Base-by-base conservation (phyloP, 2,888 invertebrate genomes). In the Iselma pallidipennis region DNA sequence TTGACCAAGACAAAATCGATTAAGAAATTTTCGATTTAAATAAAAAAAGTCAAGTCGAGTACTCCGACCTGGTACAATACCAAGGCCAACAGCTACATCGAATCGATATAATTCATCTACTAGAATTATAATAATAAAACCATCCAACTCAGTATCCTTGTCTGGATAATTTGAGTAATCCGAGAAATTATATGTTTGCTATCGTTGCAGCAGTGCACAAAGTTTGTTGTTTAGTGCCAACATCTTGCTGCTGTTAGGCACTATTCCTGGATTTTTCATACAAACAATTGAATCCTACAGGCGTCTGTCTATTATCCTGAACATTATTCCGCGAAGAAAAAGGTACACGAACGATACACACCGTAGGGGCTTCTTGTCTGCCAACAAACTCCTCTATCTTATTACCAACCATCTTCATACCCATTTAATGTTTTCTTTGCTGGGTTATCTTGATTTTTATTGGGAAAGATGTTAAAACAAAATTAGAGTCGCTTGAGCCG, bases 281-380 rank as follows among this genome's bases (percentile, higher is more conserved):
- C 21, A 45, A 45, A 45, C 45, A 45, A 45, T 45, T 45, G 45
- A 45, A 45, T 45, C 45, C 45, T 45, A 12, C 9, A 45, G 45
- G 45, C 45, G 21, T 21, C 21, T 45, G 45, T 21, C 45, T 21
- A 45, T 45, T 45, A 45, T 45, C 16, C 37, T 33, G 14, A 14
- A 33, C 33, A 33, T 33, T 6, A 25, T 4, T 25, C 25, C 6
- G 25, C 3, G n/a, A n/a, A n/a, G n/a, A n/a, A n/a, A n/a, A n/a
- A n/a, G n/a, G n/a, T 4, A 25, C 25, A 4, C 6, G 25, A 25
- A 6, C 6, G 25, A n/a, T 25, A 25, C 4, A 25, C 6, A 25
- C 25, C 25, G 25, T 25, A 25, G 25, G 25, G 25, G 25, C 6
- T 25, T 25, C 25, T 25, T 25, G n/a, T n/a, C n/a, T n/a, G n/a